A percentile compares a stretch with the other conserved stretches of the same genome.
Evolutionary conservation across 2,113 vertebrate species (phyloP).

Genomic region (Cottus gobio): DNA sequence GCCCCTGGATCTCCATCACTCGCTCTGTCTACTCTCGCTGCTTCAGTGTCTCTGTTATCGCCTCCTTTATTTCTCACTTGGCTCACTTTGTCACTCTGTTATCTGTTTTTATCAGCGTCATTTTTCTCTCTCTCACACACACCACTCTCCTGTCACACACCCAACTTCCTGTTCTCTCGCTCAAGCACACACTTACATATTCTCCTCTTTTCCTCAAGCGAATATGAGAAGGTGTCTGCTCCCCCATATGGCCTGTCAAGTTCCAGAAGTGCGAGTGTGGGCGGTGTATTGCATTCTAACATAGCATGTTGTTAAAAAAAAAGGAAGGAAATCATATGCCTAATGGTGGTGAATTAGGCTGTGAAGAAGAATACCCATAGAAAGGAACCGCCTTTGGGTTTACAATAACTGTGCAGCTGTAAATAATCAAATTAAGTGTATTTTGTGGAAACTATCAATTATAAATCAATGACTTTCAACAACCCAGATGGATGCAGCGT

Average conservation of each 20-base stretch:
- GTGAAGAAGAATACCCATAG: conserved; percentile 28
- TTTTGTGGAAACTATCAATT: conserved; percentile 14
- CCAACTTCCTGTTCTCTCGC: conserved; percentile 15
- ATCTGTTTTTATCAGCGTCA: conserved; percentile 59
- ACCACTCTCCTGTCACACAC: conserved; percentile 33
- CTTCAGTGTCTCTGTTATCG: conserved; percentile 57
- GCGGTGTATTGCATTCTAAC: conserved; percentile 58
- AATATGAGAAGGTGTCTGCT: conserved; percentile 59
- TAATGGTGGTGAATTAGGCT: conserved; percentile 21
- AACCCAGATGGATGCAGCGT: background rate
- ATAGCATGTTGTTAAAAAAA: background rate
- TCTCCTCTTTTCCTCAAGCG: conserved; percentile 42
- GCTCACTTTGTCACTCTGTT: conserved; percentile 52
- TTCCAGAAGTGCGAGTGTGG: conserved; percentile 56
- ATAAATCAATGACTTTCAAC: conserved; percentile 6
- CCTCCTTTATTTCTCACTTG: conserved; percentile 58
- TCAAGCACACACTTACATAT: conserved; percentile 25
- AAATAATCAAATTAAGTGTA: conserved; percentile 40
- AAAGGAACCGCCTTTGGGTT: conserved; percentile 42
- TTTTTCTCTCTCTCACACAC: conserved; percentile 32
- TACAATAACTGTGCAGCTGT: background rate
- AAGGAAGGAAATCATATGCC: conserved; percentile 48
- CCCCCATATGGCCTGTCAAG: conserved; percentile 65
- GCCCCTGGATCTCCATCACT: conserved; percentile 44
- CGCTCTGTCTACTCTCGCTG: conserved; percentile 32